Evolutionary conservation across 2,888 invertebrate genomes (phyloP), one percentile per base, ranked within the genome.

Genomic region (Acleris cristana): DNA sequence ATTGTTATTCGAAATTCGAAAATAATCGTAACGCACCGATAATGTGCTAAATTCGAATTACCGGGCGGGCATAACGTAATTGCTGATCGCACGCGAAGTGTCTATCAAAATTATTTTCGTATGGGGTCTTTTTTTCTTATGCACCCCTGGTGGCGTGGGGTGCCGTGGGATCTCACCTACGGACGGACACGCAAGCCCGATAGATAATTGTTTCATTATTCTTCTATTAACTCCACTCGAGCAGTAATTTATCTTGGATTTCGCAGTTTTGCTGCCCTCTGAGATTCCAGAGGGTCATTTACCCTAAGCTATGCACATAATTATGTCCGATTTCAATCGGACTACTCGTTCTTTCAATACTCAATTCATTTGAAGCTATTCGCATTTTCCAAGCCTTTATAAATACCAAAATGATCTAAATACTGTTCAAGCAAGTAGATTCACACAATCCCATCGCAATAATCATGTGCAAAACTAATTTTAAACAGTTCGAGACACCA

Each of bases 121-220:
- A 82, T 83, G 83, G 89, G 87, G 87, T 78, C 80, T 83, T 81
- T 86, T 86, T 85, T 86, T 85, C 83, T 81, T 82, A 83, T 82
- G 84, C 84, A 83, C 87, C 89, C 88, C 79, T 80, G 76, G 80
- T 69, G 48, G 64, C 58, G 72, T 75, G 79, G 82, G 84, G 82
- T 79, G 79, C 76, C 79, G 79, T 76, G 79, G 79, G 82, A 80
- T 81, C 74, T 79, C 75, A 78, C 77, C 78, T 77, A 74, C 80
- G 79, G 76, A 59, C 74, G 74, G 81, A 81, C 87, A 91, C 90
- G 91, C 90, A 82, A 89, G 77, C 77, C 80, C 82, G 85, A 84
- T 78, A 76, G 79, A 87, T 92, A 92, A 92, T 92, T 91, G 90
- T 91, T 90, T 89, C 91, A 92, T 92, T 92, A 92, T 90, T 90